Evolutionary conservation across 2,797 vertebrate species (phyloP).

Genomic region (Dicrostonyx torquatus): DNA sequence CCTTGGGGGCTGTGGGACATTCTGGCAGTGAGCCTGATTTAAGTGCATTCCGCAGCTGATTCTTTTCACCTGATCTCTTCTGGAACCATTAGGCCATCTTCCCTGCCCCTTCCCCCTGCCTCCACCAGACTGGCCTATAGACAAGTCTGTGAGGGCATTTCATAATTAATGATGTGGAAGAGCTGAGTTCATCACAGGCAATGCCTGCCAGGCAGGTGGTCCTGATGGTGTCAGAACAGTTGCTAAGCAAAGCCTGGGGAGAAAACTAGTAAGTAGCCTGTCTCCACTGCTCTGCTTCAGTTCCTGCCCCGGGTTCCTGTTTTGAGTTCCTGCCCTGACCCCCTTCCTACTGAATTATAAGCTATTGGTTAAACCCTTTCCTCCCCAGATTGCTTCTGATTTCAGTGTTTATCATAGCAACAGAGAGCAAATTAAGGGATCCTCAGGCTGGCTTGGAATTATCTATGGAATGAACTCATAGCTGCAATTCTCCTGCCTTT

Average conservation of each 20-base stretch:
- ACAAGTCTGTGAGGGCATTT: neutral
- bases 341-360: neutral
- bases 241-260: neutral
- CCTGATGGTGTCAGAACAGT: neutral
- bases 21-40: neutral
- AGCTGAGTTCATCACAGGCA: neutral
- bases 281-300: neutral
- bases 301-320: neutral
- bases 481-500: neutral
- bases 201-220: neutral
- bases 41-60: neutral
- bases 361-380: neutral
- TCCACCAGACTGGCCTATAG: neutral
- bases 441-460: neutral
- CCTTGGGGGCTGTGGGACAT: neutral
- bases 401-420: neutral
- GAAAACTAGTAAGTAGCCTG: too few relatives aligned
- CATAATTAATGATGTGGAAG: neutral
- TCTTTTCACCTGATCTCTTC: neutral
- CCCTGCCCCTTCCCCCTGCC: neutral
- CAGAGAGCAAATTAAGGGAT: neutral
- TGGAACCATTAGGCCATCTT: neutral
- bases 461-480: neutral
- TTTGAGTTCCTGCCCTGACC: neutral
- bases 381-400: neutral